Conservation (phyloP, 1,140 invertebrate genomes). For the Chymomyza costata region DNA sequence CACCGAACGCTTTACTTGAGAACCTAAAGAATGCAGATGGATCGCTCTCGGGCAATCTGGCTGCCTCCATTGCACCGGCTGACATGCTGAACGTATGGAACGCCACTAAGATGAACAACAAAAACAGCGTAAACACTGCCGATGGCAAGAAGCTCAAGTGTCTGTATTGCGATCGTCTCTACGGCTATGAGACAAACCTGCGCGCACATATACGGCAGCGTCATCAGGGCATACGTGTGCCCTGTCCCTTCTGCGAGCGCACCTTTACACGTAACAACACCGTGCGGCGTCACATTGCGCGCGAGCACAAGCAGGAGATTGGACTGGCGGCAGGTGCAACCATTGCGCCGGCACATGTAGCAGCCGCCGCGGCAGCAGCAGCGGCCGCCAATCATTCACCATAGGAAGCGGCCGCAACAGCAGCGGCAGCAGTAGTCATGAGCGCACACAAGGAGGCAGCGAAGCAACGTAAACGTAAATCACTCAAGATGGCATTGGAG, state of each 20-base stretch:
- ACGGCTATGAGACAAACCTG: conserved; percentile 94
- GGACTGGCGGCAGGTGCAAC: conserved; percentile 79
- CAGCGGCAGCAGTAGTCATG: conserved; percentile 75
- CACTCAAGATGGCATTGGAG: conserved; percentile 74
- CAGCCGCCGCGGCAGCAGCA: conserved; percentile 72
- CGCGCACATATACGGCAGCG: conserved; percentile 91
- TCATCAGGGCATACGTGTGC: conserved; percentile 91
- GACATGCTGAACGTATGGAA: conserved; percentile 75
- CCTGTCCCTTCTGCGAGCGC: conserved; percentile 89
- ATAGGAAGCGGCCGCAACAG: conserved; percentile 76
- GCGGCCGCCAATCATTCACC: conserved; percentile 77
- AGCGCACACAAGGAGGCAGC: conserved; percentile 68
- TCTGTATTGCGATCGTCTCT: conserved; percentile 92
- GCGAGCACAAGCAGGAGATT: conserved; percentile 88
- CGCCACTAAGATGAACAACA: conserved; percentile 74
- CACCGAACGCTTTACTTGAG: conserved; percentile 76
- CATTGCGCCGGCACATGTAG: conserved; percentile 63
- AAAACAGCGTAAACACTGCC: conserved; percentile 75
- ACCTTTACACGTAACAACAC: conserved; percentile 96
- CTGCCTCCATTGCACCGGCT: conserved; percentile 69
- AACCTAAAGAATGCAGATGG: conserved; percentile 77
- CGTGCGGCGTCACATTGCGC: conserved; percentile 89
- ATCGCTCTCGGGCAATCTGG: conserved; percentile 62
- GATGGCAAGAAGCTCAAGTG: conserved; percentile 89
- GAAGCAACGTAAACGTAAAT: conserved; percentile 74